Evolutionary conservation across 2,797 vertebrate genomes (phyloP), one percentile per base, ranked within the genome.

Genomic region (Sylvilagus floridanus): DNA sequence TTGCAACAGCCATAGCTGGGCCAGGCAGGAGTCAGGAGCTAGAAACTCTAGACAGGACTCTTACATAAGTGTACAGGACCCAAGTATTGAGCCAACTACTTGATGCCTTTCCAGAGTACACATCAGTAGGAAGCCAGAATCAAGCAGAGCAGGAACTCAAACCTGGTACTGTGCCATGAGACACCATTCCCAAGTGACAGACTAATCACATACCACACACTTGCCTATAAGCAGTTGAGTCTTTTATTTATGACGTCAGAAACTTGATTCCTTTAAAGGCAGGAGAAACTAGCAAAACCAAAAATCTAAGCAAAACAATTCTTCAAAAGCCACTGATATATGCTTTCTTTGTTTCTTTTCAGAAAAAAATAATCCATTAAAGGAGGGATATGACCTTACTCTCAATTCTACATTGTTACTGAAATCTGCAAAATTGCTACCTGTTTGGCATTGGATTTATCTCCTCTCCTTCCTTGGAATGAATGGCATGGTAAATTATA

Each of bases 291-390:
- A 54, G 26, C 5, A 50, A 85, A 75, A 50, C 11, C 16, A 26
- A 83, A 82, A 66, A 17, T 1, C 22, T 69, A 86, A 92, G 30
- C 12, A 47, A 93, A 68, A 32, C 4, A 73, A 14, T 5, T n/a
- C 65, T 42, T 35, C 76, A 95, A 73, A 94, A 24, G 3, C 7
- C 75, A 52, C 17, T 4, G 65, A 66, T 26, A 71, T 93, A 60
- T 35, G n/a, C 76, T 85, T 37, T 54, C 12, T 78, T 82, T 21
- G 10, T 90, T 96, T 95, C 17, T 88, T 96, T 94, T 37, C 24
- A 86, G 84, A 87, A 91, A 47, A 32, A 75, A 37, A 57, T 19
- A 19, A 57, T 57, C 54, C 19, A 16, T 57, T 21, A 88, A 42
- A 4, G 73, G 50, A 50, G 57, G 30, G 16, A 81, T 8, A 37